Conservation (phyloP, 2,113 vertebrate genomes). For the Ophiodon elongatus region DNA sequence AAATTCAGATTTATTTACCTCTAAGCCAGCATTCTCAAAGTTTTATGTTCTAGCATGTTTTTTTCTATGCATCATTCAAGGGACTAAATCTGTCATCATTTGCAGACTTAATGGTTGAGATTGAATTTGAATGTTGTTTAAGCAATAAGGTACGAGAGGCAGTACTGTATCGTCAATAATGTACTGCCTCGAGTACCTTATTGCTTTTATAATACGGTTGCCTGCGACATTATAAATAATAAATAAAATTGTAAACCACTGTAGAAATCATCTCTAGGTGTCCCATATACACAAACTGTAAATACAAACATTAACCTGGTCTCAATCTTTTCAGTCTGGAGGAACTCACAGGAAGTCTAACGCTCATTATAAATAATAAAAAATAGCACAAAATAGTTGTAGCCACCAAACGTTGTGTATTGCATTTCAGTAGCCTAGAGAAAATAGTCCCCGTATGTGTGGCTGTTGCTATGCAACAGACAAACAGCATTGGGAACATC, state of each 20-base stretch:
- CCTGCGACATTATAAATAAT: too few relatives aligned
- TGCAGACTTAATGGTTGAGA: background rate
- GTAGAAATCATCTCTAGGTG: conserved; percentile 46
- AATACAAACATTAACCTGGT: conserved; percentile 69
- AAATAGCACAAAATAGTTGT: too few relatives aligned
- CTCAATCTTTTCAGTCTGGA: conserved; percentile 57
- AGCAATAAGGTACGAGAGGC: too few relatives aligned
- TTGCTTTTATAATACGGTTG: too few relatives aligned
- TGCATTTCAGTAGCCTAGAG: too few relatives aligned
- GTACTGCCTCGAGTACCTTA: too few relatives aligned
- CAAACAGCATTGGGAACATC: too few relatives aligned
- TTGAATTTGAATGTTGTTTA: background rate
- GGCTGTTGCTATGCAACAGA: too few relatives aligned
- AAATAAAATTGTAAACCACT: conserved; percentile 57
- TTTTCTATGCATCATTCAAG: background rate
- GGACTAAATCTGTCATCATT: background rate
- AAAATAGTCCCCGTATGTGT: too few relatives aligned
- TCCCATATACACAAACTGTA: conserved; percentile 55
- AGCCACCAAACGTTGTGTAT: too few relatives aligned
- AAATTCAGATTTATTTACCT: background rate
- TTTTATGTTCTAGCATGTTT: background rate
- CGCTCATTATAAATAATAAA: too few relatives aligned
- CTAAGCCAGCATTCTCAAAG: background rate
- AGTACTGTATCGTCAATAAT: too few relatives aligned
- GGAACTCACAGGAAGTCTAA: conserved; percentile 63